phyloP scores from a whole-genome alignment of 2,888 invertebrate species.

The Drosophila macrospina region DNA sequence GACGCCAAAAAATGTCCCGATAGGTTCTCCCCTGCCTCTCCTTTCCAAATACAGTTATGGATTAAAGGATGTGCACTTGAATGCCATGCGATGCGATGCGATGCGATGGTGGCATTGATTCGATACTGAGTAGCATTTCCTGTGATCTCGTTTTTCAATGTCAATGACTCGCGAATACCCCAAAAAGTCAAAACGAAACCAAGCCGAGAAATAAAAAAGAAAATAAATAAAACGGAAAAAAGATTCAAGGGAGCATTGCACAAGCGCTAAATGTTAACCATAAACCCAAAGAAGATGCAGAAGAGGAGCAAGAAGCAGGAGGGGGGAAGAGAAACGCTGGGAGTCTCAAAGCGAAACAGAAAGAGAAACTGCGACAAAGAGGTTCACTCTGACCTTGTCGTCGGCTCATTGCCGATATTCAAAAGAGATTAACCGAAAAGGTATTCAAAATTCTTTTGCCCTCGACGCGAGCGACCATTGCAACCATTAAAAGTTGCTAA shows the following conservation, averaged over 20 bases:
- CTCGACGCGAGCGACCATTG: slow-evolving; percentile 28
- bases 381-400: slow-evolving; percentile 61
- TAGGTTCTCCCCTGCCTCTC: slow-evolving; percentile 5
- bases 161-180: slow-evolving; percentile 44
- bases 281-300: not conserved
- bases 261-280: slow-evolving; percentile 38
- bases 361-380: slow-evolving; percentile 16
- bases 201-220: too few relatives aligned
- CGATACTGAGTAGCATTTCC: slow-evolving; percentile 50
- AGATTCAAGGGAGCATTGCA: slow-evolving; percentile 41
- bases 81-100: slow-evolving; percentile 49
- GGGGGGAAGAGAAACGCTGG: slow-evolving; percentile 1
- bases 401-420: slow-evolving; percentile 65
- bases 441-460: slow-evolving; percentile 45
- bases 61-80: slow-evolving; percentile 63
- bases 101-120: slow-evolving; percentile 10
- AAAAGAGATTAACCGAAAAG: slow-evolving; percentile 71
- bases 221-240: too few relatives aligned
- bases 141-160: slow-evolving; percentile 46
- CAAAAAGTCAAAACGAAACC: not conserved
- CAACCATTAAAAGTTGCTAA: slow-evolving; percentile 43
- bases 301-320: not conserved
- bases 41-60: slow-evolving; percentile 17
- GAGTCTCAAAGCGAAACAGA: slow-evolving; percentile 16
- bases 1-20: slow-evolving; percentile 44